phyloP scores from a whole-genome alignment of 1,140 invertebrate species.

The Drosophila micromelanica region DNA sequence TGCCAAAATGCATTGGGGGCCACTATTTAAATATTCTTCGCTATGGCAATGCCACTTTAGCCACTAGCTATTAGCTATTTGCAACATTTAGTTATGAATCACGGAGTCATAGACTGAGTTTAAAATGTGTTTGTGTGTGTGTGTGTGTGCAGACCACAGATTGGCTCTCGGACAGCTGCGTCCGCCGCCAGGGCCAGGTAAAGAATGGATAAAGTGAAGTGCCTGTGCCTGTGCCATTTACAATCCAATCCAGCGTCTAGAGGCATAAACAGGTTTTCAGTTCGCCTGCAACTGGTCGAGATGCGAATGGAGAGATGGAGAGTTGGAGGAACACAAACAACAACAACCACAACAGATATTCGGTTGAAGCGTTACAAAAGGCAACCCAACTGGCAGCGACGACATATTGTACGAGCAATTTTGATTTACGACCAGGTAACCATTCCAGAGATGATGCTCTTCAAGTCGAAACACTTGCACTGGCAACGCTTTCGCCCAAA shows the following conservation, averaged over 20 bases:
- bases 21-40: slow-evolving; percentile 24
- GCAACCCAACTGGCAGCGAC: slow-evolving; percentile 42
- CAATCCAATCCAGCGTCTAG: slow-evolving; percentile 24
- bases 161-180: slow-evolving; percentile 36
- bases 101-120: slow-evolving; percentile 6
- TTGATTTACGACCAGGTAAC: slow-evolving; percentile 58
- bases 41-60: slow-evolving; percentile 11
- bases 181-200: slow-evolving; percentile 25
- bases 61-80: slow-evolving; percentile 6
- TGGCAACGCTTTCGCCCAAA: slow-evolving; percentile 63
- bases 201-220: slow-evolving; percentile 46
- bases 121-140: not conserved
- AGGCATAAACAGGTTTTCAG: slow-evolving; percentile 48
- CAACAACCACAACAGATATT: slow-evolving; percentile 42
- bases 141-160: slow-evolving; percentile 6
- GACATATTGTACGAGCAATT: slow-evolving; percentile 55
- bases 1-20: slow-evolving; percentile 43
- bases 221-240: slow-evolving; percentile 48
- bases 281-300: slow-evolving; percentile 58
- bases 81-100: slow-evolving; percentile 36
- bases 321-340: slow-evolving; percentile 24
- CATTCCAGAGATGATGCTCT: slow-evolving; percentile 18
- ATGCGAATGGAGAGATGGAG: slow-evolving; percentile 38
- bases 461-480: slow-evolving; percentile 66
- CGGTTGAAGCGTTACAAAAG: slow-evolving; percentile 72